Evolutionary conservation across 2,797 vertebrate species (phyloP).

Genomic region (Chaetodon trifasciatus): DNA sequence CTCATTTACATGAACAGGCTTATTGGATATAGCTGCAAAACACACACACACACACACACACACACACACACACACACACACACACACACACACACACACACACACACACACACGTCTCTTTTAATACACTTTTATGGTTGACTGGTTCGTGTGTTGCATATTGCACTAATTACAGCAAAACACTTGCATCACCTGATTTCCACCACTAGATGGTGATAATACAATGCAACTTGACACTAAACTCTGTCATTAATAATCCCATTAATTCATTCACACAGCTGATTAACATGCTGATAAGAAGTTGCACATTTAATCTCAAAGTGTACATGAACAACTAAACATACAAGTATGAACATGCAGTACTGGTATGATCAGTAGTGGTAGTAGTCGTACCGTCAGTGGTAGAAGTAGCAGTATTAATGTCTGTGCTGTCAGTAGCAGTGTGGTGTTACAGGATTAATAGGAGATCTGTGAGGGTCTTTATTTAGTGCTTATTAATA

Average conservation of each 20-base stretch:
- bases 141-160: too few relatives aligned
- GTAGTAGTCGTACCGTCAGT: too few relatives aligned
- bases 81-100: too few relatives aligned
- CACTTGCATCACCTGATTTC: background rate
- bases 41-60: too few relatives aligned
- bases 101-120: too few relatives aligned
- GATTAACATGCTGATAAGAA: background rate
- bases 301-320: background rate
- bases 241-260: background rate
- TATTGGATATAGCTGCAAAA: too few relatives aligned
- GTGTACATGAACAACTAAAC: background rate
- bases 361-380: background rate
- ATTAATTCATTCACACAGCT: too few relatives aligned
- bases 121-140: too few relatives aligned
- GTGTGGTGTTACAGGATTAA: background rate
- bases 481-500: slow-evolving; percentile 14
- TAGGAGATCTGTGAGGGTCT: background rate
- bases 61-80: too few relatives aligned
- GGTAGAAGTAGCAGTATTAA: background rate
- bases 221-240: background rate
- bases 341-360: too few relatives aligned
- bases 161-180: background rate
- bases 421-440: background rate
- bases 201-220: slow-evolving; percentile 65
- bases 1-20: background rate